Base-by-base conservation (phyloP, 2,797 vertebrate species). In the Epinephelus coioides region DNA sequence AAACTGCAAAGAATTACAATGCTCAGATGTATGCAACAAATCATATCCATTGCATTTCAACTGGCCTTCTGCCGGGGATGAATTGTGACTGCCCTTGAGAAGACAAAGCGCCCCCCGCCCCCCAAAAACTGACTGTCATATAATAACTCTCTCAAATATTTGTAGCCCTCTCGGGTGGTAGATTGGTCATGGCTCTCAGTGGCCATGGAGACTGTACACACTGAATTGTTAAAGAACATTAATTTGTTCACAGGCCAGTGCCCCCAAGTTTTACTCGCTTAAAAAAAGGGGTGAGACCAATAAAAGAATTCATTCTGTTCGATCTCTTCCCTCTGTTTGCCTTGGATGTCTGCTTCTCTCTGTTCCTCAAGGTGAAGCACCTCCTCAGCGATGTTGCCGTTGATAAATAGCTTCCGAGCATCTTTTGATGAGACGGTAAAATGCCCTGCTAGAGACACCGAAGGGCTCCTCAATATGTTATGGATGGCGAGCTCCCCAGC, bases 391-490 rank as follows among this genome's bases (percentile, higher is more conserved):
- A 77, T 69, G 65, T 47, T 73, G 51, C 68, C 19, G 2, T 69
- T 89, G 86, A 86, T 86, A 79, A 85, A 88, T 84, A 81, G 78
- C 72, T 75, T 85, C 71, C 63, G 56, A 79, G 69, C 6, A 1
- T 69, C 50, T 76, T 86, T 81, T 87, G 79, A 87, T 80, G 86
- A 87, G 67, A 83, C 7, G 7, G 65, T 84, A 84, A 89, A 87
- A 87, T 62, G 60, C 80, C 60, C 70, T 74, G 72, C 60, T 70
- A 27, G 71, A 82, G 65, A 76, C 73, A 62, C 61, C 19, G 44
- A 76, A 75, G 79, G 79, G 56, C 76, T 81, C 59, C 63, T 86
- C 79, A 63, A 79, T 83, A 82, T 61, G 80, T 88, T 87, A 86
- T 82, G 73, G 85, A 86, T 78, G 63, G 69, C 15, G 5, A 69